Conservation (phyloP, 92 coral and sea anemone species). For the Umimayanthus chanpuru region DNA sequence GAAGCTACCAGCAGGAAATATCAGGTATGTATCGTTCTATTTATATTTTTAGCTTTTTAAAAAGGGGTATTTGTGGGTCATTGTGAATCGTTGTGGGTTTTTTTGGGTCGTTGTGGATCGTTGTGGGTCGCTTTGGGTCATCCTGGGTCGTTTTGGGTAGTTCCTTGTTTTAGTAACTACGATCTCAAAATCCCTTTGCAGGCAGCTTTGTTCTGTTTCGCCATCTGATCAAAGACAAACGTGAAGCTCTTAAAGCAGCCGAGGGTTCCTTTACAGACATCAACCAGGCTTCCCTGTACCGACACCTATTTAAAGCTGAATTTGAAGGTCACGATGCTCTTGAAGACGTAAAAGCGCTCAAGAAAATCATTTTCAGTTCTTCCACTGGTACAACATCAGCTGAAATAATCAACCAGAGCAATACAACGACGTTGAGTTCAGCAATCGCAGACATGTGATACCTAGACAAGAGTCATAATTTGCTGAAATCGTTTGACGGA, state of each 20-base stretch:
- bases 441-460: constrained; percentile 39
- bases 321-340: constrained; percentile 43
- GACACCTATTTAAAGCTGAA: constrained; percentile 19
- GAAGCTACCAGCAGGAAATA: too few species aligned
- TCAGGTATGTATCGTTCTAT: too few species aligned
- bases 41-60: too few species aligned
- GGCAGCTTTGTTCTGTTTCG: constrained; percentile 46
- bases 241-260: constrained; percentile 26
- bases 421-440: constrained; percentile 40
- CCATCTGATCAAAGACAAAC: constrained; percentile 43
- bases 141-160: too few species aligned
- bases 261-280: constrained; percentile 20
- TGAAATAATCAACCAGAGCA: constrained; percentile 45
- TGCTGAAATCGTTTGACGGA: constrained; percentile 50
- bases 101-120: too few species aligned
- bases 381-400: constrained; percentile 17
- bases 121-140: too few species aligned
- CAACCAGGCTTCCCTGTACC: constrained; percentile 36
- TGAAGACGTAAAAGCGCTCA: constrained; percentile 34
- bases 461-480: constrained; percentile 35
- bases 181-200: constrained; percentile 39
- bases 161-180: not conserved
- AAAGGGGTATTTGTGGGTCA: too few species aligned
- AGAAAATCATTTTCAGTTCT: constrained; percentile 30
- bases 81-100: too few species aligned